A percentile compares a stretch with the other conserved stretches of the same genome.
phyloP scores from a whole-genome alignment of 2,113 vertebrate genomes.

The Odocoileus hemionus region DNA sequence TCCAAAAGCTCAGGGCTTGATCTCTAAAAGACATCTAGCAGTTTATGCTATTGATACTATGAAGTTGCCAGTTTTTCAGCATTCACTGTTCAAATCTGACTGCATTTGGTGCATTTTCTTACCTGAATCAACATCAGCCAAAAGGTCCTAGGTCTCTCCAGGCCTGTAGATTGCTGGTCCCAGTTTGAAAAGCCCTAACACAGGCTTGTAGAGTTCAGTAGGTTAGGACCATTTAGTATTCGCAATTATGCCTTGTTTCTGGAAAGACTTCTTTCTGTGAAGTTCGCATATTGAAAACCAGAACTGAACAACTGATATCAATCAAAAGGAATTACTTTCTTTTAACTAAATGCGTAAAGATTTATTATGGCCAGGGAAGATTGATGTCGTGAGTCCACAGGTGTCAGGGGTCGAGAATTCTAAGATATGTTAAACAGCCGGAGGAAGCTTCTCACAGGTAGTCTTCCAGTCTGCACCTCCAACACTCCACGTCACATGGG shows the following conservation, averaged over 20 bases:
- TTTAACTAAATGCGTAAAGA: background rate
- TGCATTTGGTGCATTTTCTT: background rate
- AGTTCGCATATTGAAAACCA: background rate
- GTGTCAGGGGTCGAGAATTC: background rate
- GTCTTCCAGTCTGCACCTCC: background rate
- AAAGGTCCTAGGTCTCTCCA: background rate
- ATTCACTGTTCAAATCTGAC: background rate
- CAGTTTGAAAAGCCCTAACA: background rate
- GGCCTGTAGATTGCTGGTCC: background rate
- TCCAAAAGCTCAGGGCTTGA: background rate
- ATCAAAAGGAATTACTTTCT: background rate
- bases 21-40: background rate
- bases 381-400: background rate
- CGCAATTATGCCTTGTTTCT: fast-evolving
- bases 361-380: background rate
- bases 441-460: background rate
- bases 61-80: background rate
- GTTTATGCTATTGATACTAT: background rate
- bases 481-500: background rate
- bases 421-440: background rate
- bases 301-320: background rate
- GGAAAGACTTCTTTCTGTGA: background rate
- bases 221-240: background rate
- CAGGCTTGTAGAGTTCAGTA: background rate
- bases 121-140: background rate